These are phyloP conservation scores for Aptenodytes forsteri DNA, from an alignment of 2,113 vertebrate genomes.

Conservation along the genomic window DNA sequence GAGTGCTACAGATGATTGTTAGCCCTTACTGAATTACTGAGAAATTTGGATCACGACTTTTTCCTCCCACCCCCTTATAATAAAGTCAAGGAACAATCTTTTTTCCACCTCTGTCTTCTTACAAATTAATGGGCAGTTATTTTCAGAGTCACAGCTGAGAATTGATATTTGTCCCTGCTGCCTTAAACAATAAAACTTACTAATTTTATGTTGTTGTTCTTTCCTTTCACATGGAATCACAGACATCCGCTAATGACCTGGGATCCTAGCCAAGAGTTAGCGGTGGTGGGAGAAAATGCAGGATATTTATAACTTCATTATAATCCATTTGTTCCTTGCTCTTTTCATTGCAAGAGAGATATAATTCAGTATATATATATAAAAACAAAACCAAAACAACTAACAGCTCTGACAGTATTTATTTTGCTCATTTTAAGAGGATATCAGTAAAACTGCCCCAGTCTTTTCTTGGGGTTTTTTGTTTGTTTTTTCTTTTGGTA, in stretches of 20 bases:
- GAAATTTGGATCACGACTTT: neutral
- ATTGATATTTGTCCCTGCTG: neutral
- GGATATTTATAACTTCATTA: slow-evolving; percentile 55
- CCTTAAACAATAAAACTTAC: neutral
- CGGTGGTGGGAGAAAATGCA: neutral
- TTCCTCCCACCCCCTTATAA: neutral
- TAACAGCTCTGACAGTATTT: neutral
- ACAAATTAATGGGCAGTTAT: neutral
- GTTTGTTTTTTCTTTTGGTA: neutral
- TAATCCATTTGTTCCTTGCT: neutral
- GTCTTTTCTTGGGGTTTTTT: neutral
- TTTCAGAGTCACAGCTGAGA: neutral
- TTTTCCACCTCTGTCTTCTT: neutral
- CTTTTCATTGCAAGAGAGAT: neutral
- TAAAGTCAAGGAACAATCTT: neutral
- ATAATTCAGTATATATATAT: neutral
- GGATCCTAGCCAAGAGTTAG: slow-evolving; percentile 43
- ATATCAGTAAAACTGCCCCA: neutral
- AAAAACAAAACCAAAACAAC: too few species aligned
- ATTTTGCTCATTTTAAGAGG: neutral
- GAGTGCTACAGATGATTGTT: neutral
- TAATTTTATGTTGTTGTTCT: slow-evolving; percentile 19
- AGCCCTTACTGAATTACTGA: neutral
- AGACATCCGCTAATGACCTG: slow-evolving; percentile 42
- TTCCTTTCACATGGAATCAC: slow-evolving; percentile 25